These are phyloP conservation scores for Acanthochromis polyacanthus DNA, from an alignment of 2,113 vertebrate genomes.

Conservation along the genomic window DNA sequence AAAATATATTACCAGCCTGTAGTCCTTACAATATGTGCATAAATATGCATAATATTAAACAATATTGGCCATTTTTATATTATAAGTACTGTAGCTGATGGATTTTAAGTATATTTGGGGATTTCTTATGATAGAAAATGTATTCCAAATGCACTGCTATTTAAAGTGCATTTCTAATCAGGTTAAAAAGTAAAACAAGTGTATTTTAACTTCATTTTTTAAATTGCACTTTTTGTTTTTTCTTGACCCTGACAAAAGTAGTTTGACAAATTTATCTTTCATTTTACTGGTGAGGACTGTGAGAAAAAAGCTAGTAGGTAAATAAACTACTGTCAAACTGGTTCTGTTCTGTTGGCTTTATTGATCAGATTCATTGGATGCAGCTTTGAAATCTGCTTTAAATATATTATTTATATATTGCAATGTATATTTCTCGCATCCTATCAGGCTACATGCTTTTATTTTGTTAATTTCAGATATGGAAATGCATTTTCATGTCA, in stretches of 20 bases:
- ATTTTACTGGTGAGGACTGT: neutral
- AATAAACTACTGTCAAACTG: neutral
- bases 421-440: neutral
- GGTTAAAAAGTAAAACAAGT: conserved; percentile 3
- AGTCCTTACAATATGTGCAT: neutral
- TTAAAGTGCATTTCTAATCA: conserved; percentile 23
- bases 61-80: conserved; percentile 7
- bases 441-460: neutral
- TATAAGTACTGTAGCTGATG: conserved; percentile 1
- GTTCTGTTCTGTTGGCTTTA: neutral
- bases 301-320: neutral
- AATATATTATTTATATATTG: neutral
- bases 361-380: conserved; percentile 12
- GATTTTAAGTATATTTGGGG: conserved; percentile 20
- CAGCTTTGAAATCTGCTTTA: conserved; percentile 1
- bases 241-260: neutral
- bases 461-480: neutral
- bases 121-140: neutral
- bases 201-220: conserved; percentile 5
- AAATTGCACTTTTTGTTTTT: neutral
- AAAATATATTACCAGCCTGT: conserved; percentile 11
- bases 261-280: conserved; percentile 1
- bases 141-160: conserved; percentile 7
- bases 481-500: neutral
- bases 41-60: conserved; percentile 12